Evolutionary conservation across 2,888 invertebrate species (phyloP).

Genomic region (Stratiomys singularior): DNA sequence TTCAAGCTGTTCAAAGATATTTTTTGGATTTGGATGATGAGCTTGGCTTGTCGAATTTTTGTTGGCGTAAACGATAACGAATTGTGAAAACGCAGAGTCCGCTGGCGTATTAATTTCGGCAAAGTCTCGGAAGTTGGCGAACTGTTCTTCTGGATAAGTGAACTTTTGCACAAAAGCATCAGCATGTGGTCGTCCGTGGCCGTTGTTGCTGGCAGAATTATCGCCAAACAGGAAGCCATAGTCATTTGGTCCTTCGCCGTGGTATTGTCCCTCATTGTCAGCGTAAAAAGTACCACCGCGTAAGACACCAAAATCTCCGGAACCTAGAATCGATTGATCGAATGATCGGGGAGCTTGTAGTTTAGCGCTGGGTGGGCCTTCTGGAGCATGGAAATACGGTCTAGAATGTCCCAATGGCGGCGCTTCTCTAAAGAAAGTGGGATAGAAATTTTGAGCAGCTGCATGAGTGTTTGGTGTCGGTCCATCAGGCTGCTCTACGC

Average conservation of each 20-base stretch:
- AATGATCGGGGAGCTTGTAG: conserved; percentile 66
- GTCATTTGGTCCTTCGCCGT: conserved; percentile 67
- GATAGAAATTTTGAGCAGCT: conserved; percentile 77
- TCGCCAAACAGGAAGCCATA: conserved; percentile 68
- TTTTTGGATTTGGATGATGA: conserved; percentile 71
- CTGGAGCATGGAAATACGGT: conserved; percentile 70
- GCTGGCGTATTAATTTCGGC: conserved; percentile 89
- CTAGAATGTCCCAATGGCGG: conserved; percentile 72
- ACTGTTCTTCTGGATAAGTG: conserved; percentile 83
- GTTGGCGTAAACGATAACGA: conserved; percentile 85
- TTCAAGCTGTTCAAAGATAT: conserved; percentile 83
- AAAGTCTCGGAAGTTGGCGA: conserved; percentile 89
- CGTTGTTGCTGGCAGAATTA: conserved; percentile 69
- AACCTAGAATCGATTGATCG: conserved; percentile 76
- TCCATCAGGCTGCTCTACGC: conserved; percentile 33
- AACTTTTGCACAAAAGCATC: conserved; percentile 73
- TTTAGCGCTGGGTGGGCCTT: conserved; percentile 68
- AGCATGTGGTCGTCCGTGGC: conserved; percentile 77
- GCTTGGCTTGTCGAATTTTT: conserved; percentile 74
- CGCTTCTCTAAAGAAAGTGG: conserved; percentile 75
- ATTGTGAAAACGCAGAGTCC: conserved; percentile 83
- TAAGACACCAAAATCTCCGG: conserved; percentile 88
- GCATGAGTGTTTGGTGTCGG: conserved; percentile 66
- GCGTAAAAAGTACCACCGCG: conserved; percentile 87
- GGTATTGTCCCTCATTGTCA: conserved; percentile 73